Evolutionary conservation across 2,113 vertebrate species (phyloP), one percentile per base, ranked within the genome.

Genomic region (Gasterosteus nipponicus): DNA sequence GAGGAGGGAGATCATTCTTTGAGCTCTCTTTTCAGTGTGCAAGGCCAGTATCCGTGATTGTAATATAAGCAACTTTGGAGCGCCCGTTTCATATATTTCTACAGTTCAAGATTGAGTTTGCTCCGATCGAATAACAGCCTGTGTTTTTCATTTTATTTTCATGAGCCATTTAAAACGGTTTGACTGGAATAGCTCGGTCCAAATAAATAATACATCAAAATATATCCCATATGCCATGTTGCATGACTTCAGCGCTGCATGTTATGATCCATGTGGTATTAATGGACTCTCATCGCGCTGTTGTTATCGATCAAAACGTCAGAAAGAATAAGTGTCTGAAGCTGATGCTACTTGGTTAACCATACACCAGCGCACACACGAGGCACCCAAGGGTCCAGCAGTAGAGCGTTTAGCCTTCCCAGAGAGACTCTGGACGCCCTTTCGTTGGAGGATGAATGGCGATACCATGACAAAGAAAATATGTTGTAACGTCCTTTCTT

Each of bases 271-370:
- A 4, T 56, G 78, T 59, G 41, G 61, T 64, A 71, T 84, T 60
- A 84, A 87, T 29, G 73, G 69, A 77, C 42, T 6, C 1, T 49
- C 73, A 64, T 62, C 22, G 2, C 4, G 35, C 26, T 51, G 74
- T 19, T 69, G 35, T 62, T 81, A 87, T 87, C 76, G 87, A 87
- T 90, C 75, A 38, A 70, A 73, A 86, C 46, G 75, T 70, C 79
- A 80, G 42, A 56, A 54, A 65, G 58, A 75, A 76, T 79, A 69
- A 81, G 56, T 69, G n/a, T 80, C 64, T 80, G 66, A 22, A 57
- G n/a, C 2, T 78, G 68, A 63, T 74, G 73, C 68, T 84, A 83
- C 81, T 78, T 80, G 71, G 63, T 73, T 69, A 39, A 59, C 56
- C 16, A n/a, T 29, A 81, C 46, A 38, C 35, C 35, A 38, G 35